A percentile compares a stretch with the other conserved stretches of the same genome.
These are phyloP conservation scores for Melanaphis sacchari DNA, from an alignment of 1,140 invertebrate genomes.

Conservation along the genomic window DNA sequence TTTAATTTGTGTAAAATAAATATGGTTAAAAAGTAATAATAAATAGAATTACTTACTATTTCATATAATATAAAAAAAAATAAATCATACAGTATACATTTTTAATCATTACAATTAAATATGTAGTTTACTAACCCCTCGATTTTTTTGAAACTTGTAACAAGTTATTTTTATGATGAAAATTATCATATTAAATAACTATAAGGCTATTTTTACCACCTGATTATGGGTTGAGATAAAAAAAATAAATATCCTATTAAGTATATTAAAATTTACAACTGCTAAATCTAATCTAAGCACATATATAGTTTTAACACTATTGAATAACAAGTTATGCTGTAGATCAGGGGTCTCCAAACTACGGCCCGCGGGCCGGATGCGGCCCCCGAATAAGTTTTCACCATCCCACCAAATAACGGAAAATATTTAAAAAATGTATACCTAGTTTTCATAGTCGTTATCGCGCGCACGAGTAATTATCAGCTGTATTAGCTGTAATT, in stretches of 20 bases:
- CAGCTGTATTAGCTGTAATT: no score
- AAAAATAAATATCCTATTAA: neutral
- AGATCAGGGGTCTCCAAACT: no score
- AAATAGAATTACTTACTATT: neutral
- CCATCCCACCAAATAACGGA: no score
- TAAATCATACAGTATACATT: neutral
- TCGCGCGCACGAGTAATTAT: no score
- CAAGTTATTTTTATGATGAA: neutral
- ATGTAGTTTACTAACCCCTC: neutral
- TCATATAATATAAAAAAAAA: neutral
- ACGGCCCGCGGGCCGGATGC: no score
- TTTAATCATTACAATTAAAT: neutral
- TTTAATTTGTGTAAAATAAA: no score
- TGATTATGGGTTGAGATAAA: neutral
- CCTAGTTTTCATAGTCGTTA: no score
- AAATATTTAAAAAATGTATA: no score
- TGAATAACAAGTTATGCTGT: no score
- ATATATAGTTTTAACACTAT: no score
- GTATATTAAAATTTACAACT: neutral
- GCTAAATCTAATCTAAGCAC: neutral
- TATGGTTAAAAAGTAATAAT: neutral
- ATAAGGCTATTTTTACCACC: neutral
- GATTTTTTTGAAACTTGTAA: neutral
- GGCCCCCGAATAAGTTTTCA: no score
- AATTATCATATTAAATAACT: neutral